Base-by-base conservation (phyloP, 2,888 invertebrate genomes). In the Dilophus febrilis region DNA sequence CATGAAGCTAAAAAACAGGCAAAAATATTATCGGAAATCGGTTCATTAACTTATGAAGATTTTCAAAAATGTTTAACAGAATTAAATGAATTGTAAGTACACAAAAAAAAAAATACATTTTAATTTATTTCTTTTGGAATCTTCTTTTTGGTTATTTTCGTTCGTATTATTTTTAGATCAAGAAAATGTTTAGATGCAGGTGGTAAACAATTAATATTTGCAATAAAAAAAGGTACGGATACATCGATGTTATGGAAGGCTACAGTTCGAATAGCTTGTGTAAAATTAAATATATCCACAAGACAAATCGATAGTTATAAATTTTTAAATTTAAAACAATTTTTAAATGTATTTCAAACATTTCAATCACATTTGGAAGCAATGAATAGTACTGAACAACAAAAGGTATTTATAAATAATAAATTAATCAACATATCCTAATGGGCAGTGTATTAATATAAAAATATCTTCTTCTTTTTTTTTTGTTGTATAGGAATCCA, bases 171-270 rank as follows among this genome's bases (percentile, higher is more conserved):
- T 36, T 44, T 49, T 45, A 76, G 75, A 42, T 72, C 74, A 1
- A 64, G 67, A 43, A 68, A 69, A 49, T 74, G 71, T 49, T 63
- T 70, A 44, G 74, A 74, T 55, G 56, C 65, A 4, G 64, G 67
- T 48, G 76, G 75, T 1, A 73, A 74, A 50, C 72, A 71, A 51
- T 55, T 78, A 22, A 56, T 74, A 30, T 79, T 79, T 59, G 68
- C 71, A 35, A 66, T 79, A 2, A 73, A 74, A 51, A 68, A 67
- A 45, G 76, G 74, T 3, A 70, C 73, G 4, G 76, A 77, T 52
- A 61, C 68, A 1, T 67, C 74, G 1, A 52, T 76, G 18, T 59
- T 78, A 28, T 80, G 80, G 80, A 77, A 76, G 53, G 74, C 72
- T 1, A 75, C 74, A 2, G 71, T 78, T 1, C 65, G 71, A 53